phyloP scores from a whole-genome alignment of 2,888 invertebrate genomes.

The Mesodorylaimus sp. region DNA sequence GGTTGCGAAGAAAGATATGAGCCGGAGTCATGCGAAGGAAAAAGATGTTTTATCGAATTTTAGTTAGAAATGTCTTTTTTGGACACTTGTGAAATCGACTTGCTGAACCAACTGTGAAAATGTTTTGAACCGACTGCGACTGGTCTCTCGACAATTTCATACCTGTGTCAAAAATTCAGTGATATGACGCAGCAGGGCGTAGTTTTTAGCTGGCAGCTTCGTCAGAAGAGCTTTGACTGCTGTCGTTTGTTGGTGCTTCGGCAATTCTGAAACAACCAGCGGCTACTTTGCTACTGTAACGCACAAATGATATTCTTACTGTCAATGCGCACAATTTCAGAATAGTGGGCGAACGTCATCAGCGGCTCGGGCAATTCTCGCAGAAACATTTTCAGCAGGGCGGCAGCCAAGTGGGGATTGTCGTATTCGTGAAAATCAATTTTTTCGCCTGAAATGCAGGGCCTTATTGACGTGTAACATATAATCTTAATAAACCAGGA shows the following conservation, averaged over 20 bases:
- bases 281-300: too few relatives aligned
- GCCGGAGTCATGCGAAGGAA: too few relatives aligned
- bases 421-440: constrained; percentile 49
- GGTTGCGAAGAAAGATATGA: too few relatives aligned
- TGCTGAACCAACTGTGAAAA: too few relatives aligned
- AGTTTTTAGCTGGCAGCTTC: constrained; percentile 21
- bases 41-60: too few relatives aligned
- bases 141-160: too few relatives aligned
- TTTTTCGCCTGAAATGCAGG: constrained; percentile 39
- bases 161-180: constrained; percentile 23
- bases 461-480: too few relatives aligned
- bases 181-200: constrained; percentile 20
- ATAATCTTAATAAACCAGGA: too few relatives aligned
- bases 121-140: too few relatives aligned
- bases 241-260: constrained; percentile 17
- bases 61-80: too few relatives aligned
- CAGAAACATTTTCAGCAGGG: constrained; percentile 79
- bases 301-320: not conserved
- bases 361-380: constrained; percentile 30
- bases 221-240: constrained; percentile 19
- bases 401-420: constrained; percentile 72
- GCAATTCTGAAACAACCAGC: not conserved
- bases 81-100: too few relatives aligned
- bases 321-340: not conserved
- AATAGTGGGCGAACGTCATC: constrained; percentile 20